Conservation (phyloP, 2,113 vertebrate species). For the Zootoca vivipara region DNA sequence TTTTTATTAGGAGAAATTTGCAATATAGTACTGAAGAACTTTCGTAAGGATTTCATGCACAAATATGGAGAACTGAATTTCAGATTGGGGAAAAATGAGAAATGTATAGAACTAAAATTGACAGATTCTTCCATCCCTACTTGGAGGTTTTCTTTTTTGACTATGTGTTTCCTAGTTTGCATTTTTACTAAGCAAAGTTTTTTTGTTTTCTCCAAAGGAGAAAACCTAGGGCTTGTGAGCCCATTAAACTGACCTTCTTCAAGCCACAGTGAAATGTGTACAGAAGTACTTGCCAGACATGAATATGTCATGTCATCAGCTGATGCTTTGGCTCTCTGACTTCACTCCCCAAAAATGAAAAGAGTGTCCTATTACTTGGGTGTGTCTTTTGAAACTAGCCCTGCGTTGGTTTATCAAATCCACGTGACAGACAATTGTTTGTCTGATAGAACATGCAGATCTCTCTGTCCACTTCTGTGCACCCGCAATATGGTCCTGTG, state of each 20-base stretch:
- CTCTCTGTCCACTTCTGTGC: not conserved
- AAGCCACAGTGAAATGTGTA: not conserved
- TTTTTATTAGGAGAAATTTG: too few species aligned
- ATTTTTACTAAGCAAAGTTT: not conserved
- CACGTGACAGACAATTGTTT: not conserved
- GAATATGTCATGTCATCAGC: not conserved
- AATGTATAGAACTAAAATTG: too few species aligned
- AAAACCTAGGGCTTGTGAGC: not conserved
- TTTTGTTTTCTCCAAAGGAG: not conserved
- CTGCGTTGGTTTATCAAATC: not conserved
- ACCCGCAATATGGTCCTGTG: not conserved
- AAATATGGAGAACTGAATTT: too few species aligned
- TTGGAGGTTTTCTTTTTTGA: not conserved
- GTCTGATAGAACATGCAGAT: not conserved
- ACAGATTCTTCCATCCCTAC: too few species aligned
- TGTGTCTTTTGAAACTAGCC: not conserved
- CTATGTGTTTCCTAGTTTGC: not conserved
- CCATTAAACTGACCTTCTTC: not conserved
- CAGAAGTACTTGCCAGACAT: not conserved
- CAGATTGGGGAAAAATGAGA: too few species aligned
- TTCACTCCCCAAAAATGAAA: conserved; percentile 17
- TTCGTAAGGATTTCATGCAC: too few species aligned
- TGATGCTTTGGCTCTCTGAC: not conserved
- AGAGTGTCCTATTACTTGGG: not conserved
- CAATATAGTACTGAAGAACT: too few species aligned